Base-by-base conservation (phyloP, 2,797 vertebrate species). In the Acestrorhynchus altus region DNA sequence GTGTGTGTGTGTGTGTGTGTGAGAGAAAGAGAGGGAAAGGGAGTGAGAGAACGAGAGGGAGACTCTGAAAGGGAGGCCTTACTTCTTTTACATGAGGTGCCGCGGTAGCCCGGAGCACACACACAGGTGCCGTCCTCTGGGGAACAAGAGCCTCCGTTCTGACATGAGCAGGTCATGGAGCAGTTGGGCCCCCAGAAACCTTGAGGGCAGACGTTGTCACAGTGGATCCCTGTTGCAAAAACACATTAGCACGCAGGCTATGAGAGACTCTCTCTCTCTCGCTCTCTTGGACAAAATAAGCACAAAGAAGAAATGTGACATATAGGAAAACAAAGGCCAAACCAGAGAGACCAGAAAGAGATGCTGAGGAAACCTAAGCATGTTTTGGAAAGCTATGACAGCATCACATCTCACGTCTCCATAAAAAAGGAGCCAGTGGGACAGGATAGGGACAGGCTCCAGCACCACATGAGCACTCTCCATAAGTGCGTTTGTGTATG, bases 141-240 rank as follows among this genome's bases (percentile, higher is more conserved):
- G 40, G 96, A 96, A 87, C 98, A 99, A 84, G 97, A 98, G 0
- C 97, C 98, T 0, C 96, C 96, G 0, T 99, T 99, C 88, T 98
- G 96, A 46, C 98, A 99, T 88, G 92, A 96, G 84, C 98, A 99
- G 88, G 95, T 94, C 90, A 97, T 91, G 1, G 98, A 98, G 90
- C 98, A 99, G 93, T 98, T 98, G 78, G 96, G 95, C 59, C 98
- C 98, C 98, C 98, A 99, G 89, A 92, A 96, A 69, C 96, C 96
- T 60, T 96, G 95, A 7, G 87, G 89, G 78, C 98, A 99, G 0
- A 93, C 90, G 52, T 93, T 98, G 87, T 99, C 97, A 76, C 98
- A 99, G 88, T 93, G 97, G 92, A 98, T 93, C 82, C 98, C 98
- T 99, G 76, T 80, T 78, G 64, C 78, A 85, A 81, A 79, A 60